phyloP scores from a whole-genome alignment of 2,888 invertebrate species.

The Nemapogon koenigi region DNA sequence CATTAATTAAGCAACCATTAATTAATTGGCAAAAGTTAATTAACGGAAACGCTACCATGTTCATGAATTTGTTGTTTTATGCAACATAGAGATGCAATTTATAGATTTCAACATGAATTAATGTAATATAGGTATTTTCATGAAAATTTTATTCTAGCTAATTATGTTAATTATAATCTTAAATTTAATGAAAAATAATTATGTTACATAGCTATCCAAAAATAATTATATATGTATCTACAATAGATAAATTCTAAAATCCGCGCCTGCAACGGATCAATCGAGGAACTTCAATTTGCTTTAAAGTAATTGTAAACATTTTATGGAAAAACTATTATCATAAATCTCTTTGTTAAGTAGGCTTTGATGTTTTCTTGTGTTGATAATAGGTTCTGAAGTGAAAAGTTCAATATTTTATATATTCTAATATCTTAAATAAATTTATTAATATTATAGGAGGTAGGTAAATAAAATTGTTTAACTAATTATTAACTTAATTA shows the following conservation, averaged over 20 bases:
- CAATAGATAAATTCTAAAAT: no score
- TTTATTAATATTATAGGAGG: conserved; percentile 1
- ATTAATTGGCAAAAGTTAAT: conserved; percentile 51
- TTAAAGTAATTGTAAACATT: conserved; percentile 4
- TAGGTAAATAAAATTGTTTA: no score
- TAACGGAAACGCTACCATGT: conserved; percentile 30
- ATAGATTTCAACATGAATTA: no score
- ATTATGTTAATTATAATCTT: no score
- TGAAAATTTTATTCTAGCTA: no score
- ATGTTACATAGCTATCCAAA: no score
- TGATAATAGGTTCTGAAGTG: conserved; percentile 1
- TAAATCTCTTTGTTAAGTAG: not conserved
- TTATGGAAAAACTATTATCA: conserved; percentile 7
- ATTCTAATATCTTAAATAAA: conserved; percentile 3
- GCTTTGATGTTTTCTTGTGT: conserved; percentile 8
- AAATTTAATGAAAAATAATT: no score
- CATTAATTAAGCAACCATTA: conserved; percentile 14
- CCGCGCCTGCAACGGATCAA: conserved; percentile 5
- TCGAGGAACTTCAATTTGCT: conserved; percentile 3
- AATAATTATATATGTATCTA: no score
- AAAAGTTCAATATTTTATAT: not conserved
- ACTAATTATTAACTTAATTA: no score
- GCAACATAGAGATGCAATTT: no score
- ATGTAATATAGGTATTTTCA: no score
- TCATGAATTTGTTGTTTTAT: conserved; percentile 1